Percentiles rank a stretch among this genome's conserved stretches.
These are phyloP conservation scores for Asobara japonica DNA, from an alignment of 1,140 invertebrate genomes.

Conservation along the genomic window DNA sequence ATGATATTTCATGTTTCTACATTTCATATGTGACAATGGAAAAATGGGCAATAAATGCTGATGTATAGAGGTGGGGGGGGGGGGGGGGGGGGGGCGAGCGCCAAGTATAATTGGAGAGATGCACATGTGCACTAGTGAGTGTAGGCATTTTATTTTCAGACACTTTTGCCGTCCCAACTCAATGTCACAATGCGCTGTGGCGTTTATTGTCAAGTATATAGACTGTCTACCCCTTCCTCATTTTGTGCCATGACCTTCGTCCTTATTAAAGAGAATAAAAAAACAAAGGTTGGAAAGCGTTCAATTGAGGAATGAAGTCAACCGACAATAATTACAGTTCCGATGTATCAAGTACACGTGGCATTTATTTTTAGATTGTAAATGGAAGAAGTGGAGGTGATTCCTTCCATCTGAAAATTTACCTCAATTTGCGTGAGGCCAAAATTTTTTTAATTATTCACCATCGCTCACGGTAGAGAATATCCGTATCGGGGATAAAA, in stretches of 20 bases:
- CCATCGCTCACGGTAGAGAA: too few relatives aligned
- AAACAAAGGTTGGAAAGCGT: not conserved
- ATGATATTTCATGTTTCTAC: not conserved
- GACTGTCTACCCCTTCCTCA: not conserved
- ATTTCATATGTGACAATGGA: not conserved
- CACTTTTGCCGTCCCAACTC: not conserved
- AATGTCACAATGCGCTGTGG: not conserved
- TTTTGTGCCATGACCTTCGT: not conserved
- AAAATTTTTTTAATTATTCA: too few relatives aligned
- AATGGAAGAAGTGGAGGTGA: not conserved
- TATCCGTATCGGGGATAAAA: too few relatives aligned
- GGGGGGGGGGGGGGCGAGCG: not conserved
- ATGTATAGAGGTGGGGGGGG: too few relatives aligned
- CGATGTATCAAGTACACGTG: not conserved
- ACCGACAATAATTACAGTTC: not conserved
- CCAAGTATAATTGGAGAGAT: not conserved
- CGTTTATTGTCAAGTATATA: not conserved
- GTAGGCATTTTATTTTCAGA: not conserved
- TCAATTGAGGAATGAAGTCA: not conserved
- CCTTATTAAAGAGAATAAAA: constrained; percentile 3
- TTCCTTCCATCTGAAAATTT: not conserved
- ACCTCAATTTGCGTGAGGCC: too few relatives aligned
- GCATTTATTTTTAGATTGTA: not conserved
- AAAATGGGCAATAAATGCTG: not conserved
- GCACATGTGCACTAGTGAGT: not conserved